A percentile compares a stretch with the other conserved stretches of the same genome.
These are phyloP conservation scores for Julus scandinavius DNA, from an alignment of 2,888 invertebrate species.

Conservation along the genomic window DNA sequence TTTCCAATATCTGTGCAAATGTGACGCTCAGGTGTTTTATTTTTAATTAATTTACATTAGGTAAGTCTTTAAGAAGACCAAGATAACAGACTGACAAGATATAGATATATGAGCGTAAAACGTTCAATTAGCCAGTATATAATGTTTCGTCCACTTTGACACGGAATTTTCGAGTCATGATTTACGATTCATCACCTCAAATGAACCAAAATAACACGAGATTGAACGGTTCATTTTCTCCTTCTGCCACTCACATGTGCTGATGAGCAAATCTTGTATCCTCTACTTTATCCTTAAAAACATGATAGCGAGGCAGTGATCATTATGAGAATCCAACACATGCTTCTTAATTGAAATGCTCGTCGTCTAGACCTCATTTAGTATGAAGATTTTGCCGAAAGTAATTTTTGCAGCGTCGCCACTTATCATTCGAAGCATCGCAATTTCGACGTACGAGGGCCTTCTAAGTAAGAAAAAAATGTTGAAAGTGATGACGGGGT, in stretches of 20 bases:
- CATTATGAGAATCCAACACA: background rate
- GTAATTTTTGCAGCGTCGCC: background rate
- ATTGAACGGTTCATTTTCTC: background rate
- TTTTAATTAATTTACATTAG: too few species aligned
- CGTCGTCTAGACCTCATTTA: background rate
- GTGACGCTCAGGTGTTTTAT: too few species aligned
- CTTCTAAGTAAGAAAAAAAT: background rate
- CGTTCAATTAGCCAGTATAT: too few species aligned
- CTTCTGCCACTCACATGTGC: background rate
- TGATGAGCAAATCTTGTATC: background rate
- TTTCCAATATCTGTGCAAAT: too few species aligned
- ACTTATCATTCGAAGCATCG: background rate
- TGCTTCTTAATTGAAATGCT: conserved; percentile 26
- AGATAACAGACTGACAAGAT: too few species aligned
- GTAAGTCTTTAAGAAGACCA: too few species aligned
- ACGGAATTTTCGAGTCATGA: too few species aligned
- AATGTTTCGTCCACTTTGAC: too few species aligned
- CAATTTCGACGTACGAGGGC: background rate
- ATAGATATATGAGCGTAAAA: too few species aligned
- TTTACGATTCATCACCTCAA: too few species aligned
- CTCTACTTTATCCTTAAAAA: background rate
- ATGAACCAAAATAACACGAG: too few species aligned
- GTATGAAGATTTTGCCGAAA: background rate
- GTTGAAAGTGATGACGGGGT: background rate
- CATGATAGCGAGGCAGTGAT: background rate